These are phyloP conservation scores for Cryptus viduatorius DNA, from an alignment of 2,888 invertebrate genomes.

Conservation along the genomic window DNA sequence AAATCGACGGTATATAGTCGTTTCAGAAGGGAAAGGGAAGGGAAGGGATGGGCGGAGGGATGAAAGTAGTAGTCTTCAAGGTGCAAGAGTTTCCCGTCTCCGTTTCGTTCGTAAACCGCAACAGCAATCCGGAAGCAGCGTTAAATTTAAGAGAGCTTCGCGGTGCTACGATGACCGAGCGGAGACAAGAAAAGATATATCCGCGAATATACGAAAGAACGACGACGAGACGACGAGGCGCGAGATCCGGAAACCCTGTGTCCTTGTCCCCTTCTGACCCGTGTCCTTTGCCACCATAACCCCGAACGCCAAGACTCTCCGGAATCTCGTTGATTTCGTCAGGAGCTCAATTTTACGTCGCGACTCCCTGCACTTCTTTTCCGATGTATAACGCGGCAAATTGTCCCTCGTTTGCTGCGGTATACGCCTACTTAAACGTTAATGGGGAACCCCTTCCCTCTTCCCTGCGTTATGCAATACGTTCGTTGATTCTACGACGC, in stretches of 20 bases:
- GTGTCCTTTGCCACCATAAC: slow-evolving; percentile 49
- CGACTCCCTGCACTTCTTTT: slow-evolving; percentile 30
- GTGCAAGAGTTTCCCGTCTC: slow-evolving; percentile 47
- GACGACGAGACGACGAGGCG: slow-evolving; percentile 20
- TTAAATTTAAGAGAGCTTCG: slow-evolving; percentile 58
- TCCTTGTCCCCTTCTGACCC: slow-evolving; percentile 16
- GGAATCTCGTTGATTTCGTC: slow-evolving; percentile 52
- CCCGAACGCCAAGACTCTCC: slow-evolving; percentile 39
- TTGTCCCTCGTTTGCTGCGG: slow-evolving; percentile 23
- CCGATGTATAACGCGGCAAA: slow-evolving; percentile 43
- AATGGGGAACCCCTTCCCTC: not conserved
- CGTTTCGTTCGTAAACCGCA: slow-evolving; percentile 52
- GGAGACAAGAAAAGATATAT: not conserved
- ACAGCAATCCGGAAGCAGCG: slow-evolving; percentile 33
- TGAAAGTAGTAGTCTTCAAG: not conserved
- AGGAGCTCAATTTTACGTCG: slow-evolving; percentile 47
- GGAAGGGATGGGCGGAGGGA: too few species aligned
- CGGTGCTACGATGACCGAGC: slow-evolving; percentile 6
- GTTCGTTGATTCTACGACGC: not conserved
- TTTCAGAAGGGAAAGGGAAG: not conserved
- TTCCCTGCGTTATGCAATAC: not conserved
- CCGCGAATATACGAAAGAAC: not conserved
- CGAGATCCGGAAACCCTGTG: slow-evolving; percentile 27
- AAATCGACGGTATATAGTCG: slow-evolving; percentile 39
- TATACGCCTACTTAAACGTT: not conserved